phyloP scores from a whole-genome alignment of 1,140 invertebrate genomes.

The Doryteuthis pealeii region DNA sequence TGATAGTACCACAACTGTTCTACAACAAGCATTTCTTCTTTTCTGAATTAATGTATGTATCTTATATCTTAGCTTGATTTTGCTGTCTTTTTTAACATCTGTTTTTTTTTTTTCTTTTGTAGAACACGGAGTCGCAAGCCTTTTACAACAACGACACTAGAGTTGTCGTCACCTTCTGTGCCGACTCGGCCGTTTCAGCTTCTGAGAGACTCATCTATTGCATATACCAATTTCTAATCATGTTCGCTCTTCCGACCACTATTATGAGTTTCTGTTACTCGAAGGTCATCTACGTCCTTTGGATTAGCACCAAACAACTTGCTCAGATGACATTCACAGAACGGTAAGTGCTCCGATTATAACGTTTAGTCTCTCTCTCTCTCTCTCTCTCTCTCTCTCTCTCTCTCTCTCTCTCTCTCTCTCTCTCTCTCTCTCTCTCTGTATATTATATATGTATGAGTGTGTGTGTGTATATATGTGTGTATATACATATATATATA shows the following conservation, averaged over 20 bases:
- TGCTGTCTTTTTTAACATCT: background rate
- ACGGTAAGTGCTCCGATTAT: slow-evolving; percentile 21
- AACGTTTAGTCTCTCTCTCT: too few relatives aligned
- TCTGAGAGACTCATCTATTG: slow-evolving; percentile 50
- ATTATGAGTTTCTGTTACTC: slow-evolving; percentile 65
- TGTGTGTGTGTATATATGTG: too few relatives aligned
- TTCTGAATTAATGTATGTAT: too few relatives aligned
- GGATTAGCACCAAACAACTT: slow-evolving; percentile 62
- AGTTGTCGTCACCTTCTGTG: slow-evolving; percentile 58
- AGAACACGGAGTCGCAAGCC: slow-evolving; percentile 53
- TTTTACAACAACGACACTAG: slow-evolving; percentile 57
- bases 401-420: too few relatives aligned
- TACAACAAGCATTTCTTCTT: too few relatives aligned
- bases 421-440: too few relatives aligned
- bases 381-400: too few relatives aligned
- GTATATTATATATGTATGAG: too few relatives aligned
- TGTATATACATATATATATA: too few relatives aligned
- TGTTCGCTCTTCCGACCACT: slow-evolving; percentile 62
- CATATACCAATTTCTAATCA: slow-evolving; percentile 62
- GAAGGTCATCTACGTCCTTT: slow-evolving; percentile 65
- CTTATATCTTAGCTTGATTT: background rate
- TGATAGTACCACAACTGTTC: too few relatives aligned
- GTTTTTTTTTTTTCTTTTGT: slow-evolving; percentile 19
- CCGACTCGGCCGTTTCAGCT: slow-evolving; percentile 42
- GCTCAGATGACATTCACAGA: slow-evolving; percentile 38